These are phyloP conservation scores for Mastomys natalensis DNA, from an alignment of 2,113 vertebrate species.

Conservation along the genomic window DNA sequence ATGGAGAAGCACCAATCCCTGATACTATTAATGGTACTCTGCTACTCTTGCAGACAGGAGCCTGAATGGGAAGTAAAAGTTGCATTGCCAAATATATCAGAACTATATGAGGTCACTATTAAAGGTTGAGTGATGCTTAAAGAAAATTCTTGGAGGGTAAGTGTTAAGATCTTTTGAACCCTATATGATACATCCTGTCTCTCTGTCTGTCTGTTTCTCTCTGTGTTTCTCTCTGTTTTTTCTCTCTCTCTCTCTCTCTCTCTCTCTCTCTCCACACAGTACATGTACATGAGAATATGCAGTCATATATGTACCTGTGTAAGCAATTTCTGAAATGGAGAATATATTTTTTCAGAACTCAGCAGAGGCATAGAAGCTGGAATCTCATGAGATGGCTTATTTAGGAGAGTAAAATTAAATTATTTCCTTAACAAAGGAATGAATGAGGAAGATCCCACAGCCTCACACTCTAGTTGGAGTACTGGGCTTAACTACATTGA, in stretches of 20 bases:
- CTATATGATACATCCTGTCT: neutral
- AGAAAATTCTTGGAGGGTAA: neutral
- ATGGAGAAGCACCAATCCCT: too few species aligned
- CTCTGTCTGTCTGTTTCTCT: neutral
- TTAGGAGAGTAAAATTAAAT: neutral
- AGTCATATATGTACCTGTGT: neutral
- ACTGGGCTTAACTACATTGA: neutral
- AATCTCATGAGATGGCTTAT: neutral
- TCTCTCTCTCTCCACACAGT: too few species aligned
- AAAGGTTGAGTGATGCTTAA: slow-evolving; percentile 28
- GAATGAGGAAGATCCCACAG: neutral
- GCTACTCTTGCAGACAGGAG: too few species aligned
- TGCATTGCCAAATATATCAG: neutral
- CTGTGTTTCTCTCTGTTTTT: neutral
- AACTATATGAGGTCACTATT: neutral
- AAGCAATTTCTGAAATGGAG: neutral
- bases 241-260: neutral
- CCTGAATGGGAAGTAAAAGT: neutral
- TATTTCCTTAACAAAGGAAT: neutral
- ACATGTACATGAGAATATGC: neutral
- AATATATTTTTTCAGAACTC: neutral
- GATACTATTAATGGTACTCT: too few species aligned
- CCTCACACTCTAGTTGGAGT: neutral
- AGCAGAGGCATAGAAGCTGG: neutral
- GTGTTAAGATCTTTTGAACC: neutral